Conservation (phyloP, 2,113 vertebrate species). For the Petrocephalus microphthalmus region DNA sequence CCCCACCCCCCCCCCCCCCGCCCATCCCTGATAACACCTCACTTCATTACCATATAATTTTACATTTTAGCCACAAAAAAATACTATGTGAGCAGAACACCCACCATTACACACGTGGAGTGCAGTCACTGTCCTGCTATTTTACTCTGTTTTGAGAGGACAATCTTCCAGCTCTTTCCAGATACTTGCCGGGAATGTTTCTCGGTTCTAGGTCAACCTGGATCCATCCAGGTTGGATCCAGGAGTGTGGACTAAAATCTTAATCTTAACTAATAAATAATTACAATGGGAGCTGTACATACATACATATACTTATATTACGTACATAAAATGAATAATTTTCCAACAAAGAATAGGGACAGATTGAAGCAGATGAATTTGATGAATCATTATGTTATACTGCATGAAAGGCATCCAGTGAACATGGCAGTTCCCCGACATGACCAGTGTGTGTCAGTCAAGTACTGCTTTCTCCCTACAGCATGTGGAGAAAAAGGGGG, state of each 20-base stretch:
- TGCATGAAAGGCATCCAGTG: not conserved
- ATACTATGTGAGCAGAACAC: slow-evolving; percentile 57
- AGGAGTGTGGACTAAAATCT: not conserved
- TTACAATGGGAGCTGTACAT: not conserved
- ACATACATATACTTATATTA: not conserved
- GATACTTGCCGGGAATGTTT: not conserved
- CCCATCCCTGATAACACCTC: slow-evolving; percentile 21
- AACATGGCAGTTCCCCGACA: slow-evolving; percentile 18
- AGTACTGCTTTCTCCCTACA: slow-evolving; percentile 27
- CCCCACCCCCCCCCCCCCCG: too few relatives aligned
- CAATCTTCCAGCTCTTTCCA: not conserved
- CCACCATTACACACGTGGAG: slow-evolving; percentile 53
- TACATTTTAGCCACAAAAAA: slow-evolving; percentile 56
- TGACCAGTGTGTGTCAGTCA: slow-evolving; percentile 53
- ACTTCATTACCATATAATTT: slow-evolving; percentile 62
- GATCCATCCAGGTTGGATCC: too few relatives aligned
- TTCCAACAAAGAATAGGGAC: not conserved
- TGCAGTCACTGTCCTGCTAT: slow-evolving; percentile 17
- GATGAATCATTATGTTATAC: not conserved
- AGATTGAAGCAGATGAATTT: not conserved
- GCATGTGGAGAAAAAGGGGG: not conserved
- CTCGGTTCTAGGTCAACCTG: not conserved
- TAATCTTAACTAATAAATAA: not conserved
- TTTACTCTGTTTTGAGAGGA: not conserved
- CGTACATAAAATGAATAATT: not conserved